Evolutionary conservation across 1,140 invertebrate genomes (phyloP).

Genomic region (Bombus cullumanus): DNA sequence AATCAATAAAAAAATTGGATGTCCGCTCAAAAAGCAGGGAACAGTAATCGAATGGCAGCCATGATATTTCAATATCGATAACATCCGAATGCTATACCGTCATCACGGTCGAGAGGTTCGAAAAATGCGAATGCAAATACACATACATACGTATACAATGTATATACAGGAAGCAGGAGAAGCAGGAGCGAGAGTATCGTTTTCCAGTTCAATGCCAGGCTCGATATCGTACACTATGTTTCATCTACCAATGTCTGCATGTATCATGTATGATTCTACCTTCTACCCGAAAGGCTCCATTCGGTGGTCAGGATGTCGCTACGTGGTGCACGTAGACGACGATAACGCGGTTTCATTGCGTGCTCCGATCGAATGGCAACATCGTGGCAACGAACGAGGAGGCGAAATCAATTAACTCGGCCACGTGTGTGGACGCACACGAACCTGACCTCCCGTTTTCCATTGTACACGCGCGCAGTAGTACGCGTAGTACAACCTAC

Average conservation of each 20-base stretch:
- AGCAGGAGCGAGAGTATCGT: neutral
- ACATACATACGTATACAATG: neutral
- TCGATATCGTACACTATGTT: conserved; percentile 12
- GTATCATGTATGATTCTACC: too few species aligned
- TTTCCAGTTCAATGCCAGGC: conserved; percentile 7
- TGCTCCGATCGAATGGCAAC: conserved; percentile 58
- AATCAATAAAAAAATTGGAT: neutral
- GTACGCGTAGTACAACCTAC: conserved; percentile 51
- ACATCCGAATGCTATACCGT: neutral
- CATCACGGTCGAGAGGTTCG: neutral
- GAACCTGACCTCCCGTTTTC: conserved; percentile 44
- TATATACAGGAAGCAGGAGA: neutral
- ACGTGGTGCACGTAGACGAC: neutral
- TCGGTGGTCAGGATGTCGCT: conserved; percentile 6
- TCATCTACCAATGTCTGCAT: neutral
- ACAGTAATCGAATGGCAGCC: neutral
- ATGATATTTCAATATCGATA: neutral
- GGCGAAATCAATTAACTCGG: conserved; percentile 77
- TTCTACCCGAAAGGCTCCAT: conserved; percentile 7
- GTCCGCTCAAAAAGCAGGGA: neutral
- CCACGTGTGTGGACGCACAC: conserved; percentile 55
- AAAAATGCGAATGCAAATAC: neutral
- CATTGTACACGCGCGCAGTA: conserved; percentile 29
- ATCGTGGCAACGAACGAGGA: conserved; percentile 61
- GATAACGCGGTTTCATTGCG: conserved; percentile 67